Base-by-base conservation (phyloP, 2,797 vertebrate species). In the Alcedo quadribrachys region DNA sequence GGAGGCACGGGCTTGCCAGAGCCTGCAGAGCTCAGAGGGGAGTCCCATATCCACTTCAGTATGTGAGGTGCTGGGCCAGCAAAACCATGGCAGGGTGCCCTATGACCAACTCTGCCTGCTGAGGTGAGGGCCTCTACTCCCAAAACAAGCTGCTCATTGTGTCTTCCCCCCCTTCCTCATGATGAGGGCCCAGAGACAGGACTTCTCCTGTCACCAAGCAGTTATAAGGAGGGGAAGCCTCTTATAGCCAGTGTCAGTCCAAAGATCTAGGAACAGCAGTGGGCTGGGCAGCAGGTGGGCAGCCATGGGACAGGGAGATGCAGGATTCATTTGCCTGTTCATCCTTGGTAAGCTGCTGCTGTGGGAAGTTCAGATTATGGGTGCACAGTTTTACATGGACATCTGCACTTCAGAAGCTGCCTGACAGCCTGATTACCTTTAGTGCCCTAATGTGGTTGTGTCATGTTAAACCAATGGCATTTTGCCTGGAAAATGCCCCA, bases 21-120 rank as follows among this genome's bases (percentile, higher is more conserved):
- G 25, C 42, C 74, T 46, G 46, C 24, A 55, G 70, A 89, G 28
- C 51, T 73, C 32, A 32, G n/a, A 9, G 35, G 19, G 63, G 57
- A 89, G 30, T 25, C 7, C 5, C 13, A 3, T 2, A 5, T 8
- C 0, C 2, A 60, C 15, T 15, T 40, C 6, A 8, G 27, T 2
- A 30, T n/a, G 12, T 12, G 66, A 55, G 53, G 3, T 48, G 27
- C 71, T 79, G 53, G 65, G 53, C 8, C 33, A 77, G 12, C n/a
- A 27, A 87, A 76, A 50, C 17, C 1, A 0, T 7, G 17, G 17
- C 62, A 55, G 32, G 20, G 15, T 57, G 43, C 30, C 30, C 37
- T 4, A 11, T 12, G 12, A 20, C 12, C 12, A 25, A 55, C 45
- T 58, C 19, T 84, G 48, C 25, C 69, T 65, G 22, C 57, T 82